phyloP scores from a whole-genome alignment of 64 coral and sea anemone species.

The Hydrozoanthus tunicans region DNA sequence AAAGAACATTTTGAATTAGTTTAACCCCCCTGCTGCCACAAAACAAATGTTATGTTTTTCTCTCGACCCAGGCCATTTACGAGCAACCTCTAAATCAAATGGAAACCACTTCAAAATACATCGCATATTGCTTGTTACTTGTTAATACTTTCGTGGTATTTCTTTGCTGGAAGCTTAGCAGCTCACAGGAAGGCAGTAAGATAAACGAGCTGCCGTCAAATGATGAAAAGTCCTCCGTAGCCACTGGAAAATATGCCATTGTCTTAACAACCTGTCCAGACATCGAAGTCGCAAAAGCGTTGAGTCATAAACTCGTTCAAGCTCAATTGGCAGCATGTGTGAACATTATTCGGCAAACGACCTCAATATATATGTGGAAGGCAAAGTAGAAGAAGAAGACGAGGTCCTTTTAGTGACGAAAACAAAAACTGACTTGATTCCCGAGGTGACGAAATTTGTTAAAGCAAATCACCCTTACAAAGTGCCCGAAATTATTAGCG shows the following conservation, averaged over 20 bases:
- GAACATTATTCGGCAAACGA: constrained; percentile 64
- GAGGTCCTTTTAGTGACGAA: constrained; percentile 65
- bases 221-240: background rate
- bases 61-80: background rate
- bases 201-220: background rate
- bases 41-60: background rate
- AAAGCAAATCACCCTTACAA: constrained; percentile 63
- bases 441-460: constrained; percentile 50
- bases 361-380: constrained; percentile 52
- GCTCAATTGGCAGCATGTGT: constrained; percentile 64
- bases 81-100: background rate
- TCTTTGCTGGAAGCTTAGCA: constrained; percentile 47
- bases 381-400: constrained; percentile 57
- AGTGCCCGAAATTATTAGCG: constrained; percentile 58
- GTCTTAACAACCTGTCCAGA: constrained; percentile 50
- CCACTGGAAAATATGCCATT: background rate
- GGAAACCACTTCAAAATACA: background rate
- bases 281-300: constrained; percentile 29
- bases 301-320: constrained; percentile 33
- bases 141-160: constrained; percentile 24
- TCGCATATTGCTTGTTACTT: constrained; percentile 22
- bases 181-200: background rate
- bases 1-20: background rate
- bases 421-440: constrained; percentile 38
- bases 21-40: background rate